Percentiles rank a stretch among this genome's conserved stretches.
Conservation (phyloP, 2,113 vertebrate genomes). For the Oryzias javanicus region DNA sequence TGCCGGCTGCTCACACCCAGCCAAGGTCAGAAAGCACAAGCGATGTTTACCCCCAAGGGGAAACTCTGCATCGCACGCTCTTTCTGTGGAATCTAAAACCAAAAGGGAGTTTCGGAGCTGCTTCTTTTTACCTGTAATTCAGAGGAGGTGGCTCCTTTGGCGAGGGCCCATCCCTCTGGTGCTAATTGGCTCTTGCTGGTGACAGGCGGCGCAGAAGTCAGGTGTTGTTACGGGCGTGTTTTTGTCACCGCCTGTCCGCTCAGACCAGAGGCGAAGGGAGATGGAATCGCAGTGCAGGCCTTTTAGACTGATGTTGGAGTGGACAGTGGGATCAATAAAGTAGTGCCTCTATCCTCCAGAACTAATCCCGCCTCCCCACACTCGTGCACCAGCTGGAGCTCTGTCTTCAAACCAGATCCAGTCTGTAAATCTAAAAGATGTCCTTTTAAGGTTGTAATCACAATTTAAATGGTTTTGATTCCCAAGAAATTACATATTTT, state of each 20-base stretch:
- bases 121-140: conserved; percentile 54
- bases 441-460: conserved; percentile 36
- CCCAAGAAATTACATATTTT: conserved; percentile 20
- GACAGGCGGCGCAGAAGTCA: conserved; percentile 38
- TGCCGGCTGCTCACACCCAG: conserved; percentile 23
- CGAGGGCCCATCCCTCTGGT: conserved; percentile 40
- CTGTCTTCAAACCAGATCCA: conserved; percentile 15
- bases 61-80: conserved; percentile 23
- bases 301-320: conserved; percentile 68
- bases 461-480: conserved; percentile 32
- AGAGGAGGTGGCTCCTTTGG: conserved; percentile 25
- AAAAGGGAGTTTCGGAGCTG: conserved; percentile 48
- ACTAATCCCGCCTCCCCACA: conserved; percentile 37
- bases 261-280: conserved; percentile 39
- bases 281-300: conserved; percentile 69
- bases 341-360: conserved; percentile 53
- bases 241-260: conserved; percentile 42
- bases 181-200: conserved; percentile 71
- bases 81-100: conserved; percentile 47
- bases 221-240: conserved; percentile 48
- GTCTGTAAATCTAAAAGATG: conserved; percentile 22
- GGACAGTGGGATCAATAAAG: conserved; percentile 60
- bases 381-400: conserved; percentile 22
- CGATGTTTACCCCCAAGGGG: conserved; percentile 37
- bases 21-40: conserved; percentile 63